Evolutionary conservation across 1,140 invertebrate species (phyloP).

Genomic region (Leptonema lineaticorne): DNA sequence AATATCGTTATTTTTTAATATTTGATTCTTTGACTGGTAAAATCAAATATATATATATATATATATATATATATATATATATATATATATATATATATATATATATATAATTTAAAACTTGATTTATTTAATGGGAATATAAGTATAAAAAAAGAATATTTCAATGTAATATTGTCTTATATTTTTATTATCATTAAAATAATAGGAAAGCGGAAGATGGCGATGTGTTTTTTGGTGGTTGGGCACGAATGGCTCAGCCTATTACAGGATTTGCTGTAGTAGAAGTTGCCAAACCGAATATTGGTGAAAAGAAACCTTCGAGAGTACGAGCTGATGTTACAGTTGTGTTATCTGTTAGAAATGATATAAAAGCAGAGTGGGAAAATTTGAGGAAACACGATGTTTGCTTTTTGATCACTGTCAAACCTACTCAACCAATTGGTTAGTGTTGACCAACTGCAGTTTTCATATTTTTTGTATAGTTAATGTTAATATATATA

Average conservation of each 20-base stretch:
- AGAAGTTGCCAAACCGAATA: conserved; percentile 88
- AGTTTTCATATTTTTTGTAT: no score
- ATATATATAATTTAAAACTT: no score
- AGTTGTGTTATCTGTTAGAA: conserved; percentile 85
- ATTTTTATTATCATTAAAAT: neutral
- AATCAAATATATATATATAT: no score
- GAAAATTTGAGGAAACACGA: conserved; percentile 96
- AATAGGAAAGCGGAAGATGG: conserved; percentile 84
- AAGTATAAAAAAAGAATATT: no score
- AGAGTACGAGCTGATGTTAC: conserved; percentile 92
- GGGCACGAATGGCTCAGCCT: conserved; percentile 98
- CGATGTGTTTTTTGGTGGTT: conserved; percentile 89
- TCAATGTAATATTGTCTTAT: no score
- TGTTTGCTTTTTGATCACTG: conserved; percentile 93
- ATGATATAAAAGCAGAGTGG: conserved; percentile 96
- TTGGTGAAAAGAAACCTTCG: conserved; percentile 92
- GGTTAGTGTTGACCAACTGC: conserved; percentile 63
- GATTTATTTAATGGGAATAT: no score
- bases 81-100: no score
- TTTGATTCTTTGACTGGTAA: no score
- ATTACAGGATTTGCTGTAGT: conserved; percentile 91
- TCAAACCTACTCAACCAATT: conserved; percentile 79
- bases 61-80: no score
- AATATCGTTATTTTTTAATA: no score
- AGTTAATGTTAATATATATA: neutral